A percentile compares a stretch with the other conserved stretches of the same genome.
These are phyloP conservation scores for Xanthorhoe designata DNA, from an alignment of 2,888 invertebrate species.

Conservation along the genomic window DNA sequence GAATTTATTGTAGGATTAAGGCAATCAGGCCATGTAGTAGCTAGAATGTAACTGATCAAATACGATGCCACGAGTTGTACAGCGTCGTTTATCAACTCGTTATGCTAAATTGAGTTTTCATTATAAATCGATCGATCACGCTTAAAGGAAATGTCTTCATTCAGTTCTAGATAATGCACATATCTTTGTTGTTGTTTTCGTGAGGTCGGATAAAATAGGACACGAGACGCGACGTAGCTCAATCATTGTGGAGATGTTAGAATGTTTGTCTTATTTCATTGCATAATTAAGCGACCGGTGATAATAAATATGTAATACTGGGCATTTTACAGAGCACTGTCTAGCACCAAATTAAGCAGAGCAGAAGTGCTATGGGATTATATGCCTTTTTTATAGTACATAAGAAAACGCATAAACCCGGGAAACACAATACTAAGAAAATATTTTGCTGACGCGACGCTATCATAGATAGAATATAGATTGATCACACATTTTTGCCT, in stretches of 20 bases:
- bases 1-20: conserved; percentile 49
- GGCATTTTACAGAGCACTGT: conserved; percentile 39
- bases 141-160: conserved; percentile 54
- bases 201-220: conserved; percentile 50
- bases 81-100: background rate
- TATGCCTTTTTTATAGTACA: no score
- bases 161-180: conserved; percentile 57
- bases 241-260: conserved; percentile 14
- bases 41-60: conserved; percentile 19
- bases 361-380: no score
- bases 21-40: conserved; percentile 49
- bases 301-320: conserved; percentile 46
- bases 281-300: conserved; percentile 47
- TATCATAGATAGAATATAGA: no score
- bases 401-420: no score
- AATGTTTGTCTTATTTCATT: conserved; percentile 42
- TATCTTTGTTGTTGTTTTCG: conserved; percentile 55
- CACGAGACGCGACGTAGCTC: conserved; percentile 38
- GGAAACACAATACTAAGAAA: no score
- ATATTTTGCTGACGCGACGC: no score
- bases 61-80: background rate
- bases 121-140: conserved; percentile 54
- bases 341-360: no score
- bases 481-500: no score
- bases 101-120: conserved; percentile 51